Conservation (phyloP, 2,797 vertebrate species). For the Intellagama lesueurii region DNA sequence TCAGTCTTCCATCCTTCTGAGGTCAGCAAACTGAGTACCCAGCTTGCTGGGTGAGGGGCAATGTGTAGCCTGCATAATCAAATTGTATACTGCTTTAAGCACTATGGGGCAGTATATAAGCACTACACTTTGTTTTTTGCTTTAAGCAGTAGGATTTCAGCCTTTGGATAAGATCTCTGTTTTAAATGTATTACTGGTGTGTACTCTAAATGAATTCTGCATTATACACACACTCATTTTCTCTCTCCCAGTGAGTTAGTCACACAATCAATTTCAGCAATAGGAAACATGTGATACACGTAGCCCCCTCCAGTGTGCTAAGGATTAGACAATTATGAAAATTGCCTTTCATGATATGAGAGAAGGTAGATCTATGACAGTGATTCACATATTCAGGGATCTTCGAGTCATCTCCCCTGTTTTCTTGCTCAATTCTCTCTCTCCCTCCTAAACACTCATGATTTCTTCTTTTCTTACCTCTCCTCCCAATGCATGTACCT, state of each 20-base stretch:
- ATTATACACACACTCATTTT: not conserved
- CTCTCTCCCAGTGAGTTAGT: not conserved
- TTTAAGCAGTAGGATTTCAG: too few relatives aligned
- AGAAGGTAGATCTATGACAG: not conserved
- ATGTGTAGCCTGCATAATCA: too few relatives aligned
- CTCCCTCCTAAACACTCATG: not conserved
- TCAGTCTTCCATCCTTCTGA: too few relatives aligned
- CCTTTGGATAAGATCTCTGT: not conserved
- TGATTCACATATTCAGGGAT: not conserved
- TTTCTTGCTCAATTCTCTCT: not conserved
- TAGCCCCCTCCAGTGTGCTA: not conserved
- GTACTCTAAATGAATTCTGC: not conserved
- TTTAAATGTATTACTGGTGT: not conserved
- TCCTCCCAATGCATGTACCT: not conserved
- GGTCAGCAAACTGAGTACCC: too few relatives aligned
- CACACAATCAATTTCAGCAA: not conserved
- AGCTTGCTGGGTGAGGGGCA: too few relatives aligned
- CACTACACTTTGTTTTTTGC: too few relatives aligned
- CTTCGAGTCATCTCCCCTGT: not conserved
- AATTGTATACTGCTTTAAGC: too few relatives aligned
- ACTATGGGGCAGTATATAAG: too few relatives aligned
- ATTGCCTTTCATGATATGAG: not conserved
- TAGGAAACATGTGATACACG: not conserved
- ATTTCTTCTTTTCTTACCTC: not conserved
- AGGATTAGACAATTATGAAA: not conserved